phyloP scores from a whole-genome alignment of 2,113 vertebrate species.

The Gracilinanus agilis region DNA sequence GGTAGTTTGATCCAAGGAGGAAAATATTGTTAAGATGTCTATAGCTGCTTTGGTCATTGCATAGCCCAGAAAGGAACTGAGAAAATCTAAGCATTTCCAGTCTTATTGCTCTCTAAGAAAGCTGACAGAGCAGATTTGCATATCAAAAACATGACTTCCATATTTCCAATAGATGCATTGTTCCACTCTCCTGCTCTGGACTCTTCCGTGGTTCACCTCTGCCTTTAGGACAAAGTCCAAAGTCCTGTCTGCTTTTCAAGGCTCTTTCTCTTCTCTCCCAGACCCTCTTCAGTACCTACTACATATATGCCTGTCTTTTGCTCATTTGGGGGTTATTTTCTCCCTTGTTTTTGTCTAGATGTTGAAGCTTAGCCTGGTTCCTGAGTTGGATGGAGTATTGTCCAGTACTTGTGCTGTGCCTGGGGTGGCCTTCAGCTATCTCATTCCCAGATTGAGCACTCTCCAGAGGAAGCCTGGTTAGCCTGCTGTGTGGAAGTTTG shows the following conservation, averaged over 20 bases:
- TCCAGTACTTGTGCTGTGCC: too few relatives aligned
- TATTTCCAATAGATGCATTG: neutral
- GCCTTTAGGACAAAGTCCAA: neutral
- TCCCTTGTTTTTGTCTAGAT: too few relatives aligned
- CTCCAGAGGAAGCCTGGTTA: too few relatives aligned
- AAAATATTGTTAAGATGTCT: neutral
- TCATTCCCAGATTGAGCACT: too few relatives aligned
- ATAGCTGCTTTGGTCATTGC: conserved; percentile 12
- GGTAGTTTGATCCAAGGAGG: neutral
- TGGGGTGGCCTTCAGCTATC: too few relatives aligned
- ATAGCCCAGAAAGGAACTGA: conserved; percentile 25
- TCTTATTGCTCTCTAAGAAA: conserved; percentile 28
- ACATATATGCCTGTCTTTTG: neutral
- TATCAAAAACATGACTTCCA: conserved; percentile 10
- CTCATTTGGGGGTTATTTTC: too few relatives aligned
- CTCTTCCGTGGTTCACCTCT: neutral
- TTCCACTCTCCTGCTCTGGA: neutral
- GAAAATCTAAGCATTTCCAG: conserved; percentile 24
- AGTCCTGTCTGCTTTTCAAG: neutral
- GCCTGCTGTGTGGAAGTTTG: too few relatives aligned
- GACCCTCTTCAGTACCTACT: neutral
- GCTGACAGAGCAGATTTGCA: neutral
- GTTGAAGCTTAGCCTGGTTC: too few relatives aligned
- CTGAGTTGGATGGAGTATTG: too few relatives aligned
- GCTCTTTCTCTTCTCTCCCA: neutral